phyloP scores from a whole-genome alignment of 2,113 vertebrate species.

The Esox niger region DNA sequence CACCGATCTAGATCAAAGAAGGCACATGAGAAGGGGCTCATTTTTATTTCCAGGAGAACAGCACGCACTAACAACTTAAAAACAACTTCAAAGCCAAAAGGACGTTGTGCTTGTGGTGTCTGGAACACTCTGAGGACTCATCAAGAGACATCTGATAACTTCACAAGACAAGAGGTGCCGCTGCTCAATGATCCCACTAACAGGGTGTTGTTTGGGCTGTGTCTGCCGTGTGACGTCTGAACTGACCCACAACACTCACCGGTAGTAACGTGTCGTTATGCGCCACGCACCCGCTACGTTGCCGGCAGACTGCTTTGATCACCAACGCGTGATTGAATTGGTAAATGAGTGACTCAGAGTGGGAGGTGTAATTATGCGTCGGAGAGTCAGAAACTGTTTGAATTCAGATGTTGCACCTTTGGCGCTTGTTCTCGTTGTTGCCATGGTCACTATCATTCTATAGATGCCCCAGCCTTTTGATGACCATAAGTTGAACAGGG shows the following conservation, averaged over 20 bases:
- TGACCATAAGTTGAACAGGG: too few species aligned
- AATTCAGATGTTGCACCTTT: too few species aligned
- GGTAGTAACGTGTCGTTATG: too few species aligned
- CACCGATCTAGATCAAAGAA: conserved; percentile 2
- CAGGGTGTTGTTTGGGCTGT: conserved; percentile 53
- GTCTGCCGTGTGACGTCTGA: conserved; percentile 51
- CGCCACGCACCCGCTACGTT: too few species aligned
- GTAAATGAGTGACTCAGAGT: too few species aligned
- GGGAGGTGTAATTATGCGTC: too few species aligned
- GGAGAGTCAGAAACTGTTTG: too few species aligned
- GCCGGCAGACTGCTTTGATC: too few species aligned
- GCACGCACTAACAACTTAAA: conserved; percentile 2
- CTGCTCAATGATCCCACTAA: conserved; percentile 53
- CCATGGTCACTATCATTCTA: too few species aligned
- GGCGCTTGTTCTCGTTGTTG: too few species aligned
- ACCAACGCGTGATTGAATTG: too few species aligned
- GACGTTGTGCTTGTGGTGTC: conserved; percentile 36
- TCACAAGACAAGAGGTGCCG: conserved; percentile 37
- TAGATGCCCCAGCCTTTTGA: too few species aligned
- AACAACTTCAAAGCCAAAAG: conserved; percentile 32
- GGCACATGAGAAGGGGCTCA: not conserved
- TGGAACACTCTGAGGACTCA: conserved; percentile 42
- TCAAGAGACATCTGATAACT: conserved; percentile 45
- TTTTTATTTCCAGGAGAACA: conserved; percentile 8
- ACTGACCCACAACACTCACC: conserved; percentile 34